Percentiles rank a stretch among this genome's conserved stretches.
phyloP scores from a whole-genome alignment of 2,113 vertebrate genomes.

The Catagonus wagneri region DNA sequence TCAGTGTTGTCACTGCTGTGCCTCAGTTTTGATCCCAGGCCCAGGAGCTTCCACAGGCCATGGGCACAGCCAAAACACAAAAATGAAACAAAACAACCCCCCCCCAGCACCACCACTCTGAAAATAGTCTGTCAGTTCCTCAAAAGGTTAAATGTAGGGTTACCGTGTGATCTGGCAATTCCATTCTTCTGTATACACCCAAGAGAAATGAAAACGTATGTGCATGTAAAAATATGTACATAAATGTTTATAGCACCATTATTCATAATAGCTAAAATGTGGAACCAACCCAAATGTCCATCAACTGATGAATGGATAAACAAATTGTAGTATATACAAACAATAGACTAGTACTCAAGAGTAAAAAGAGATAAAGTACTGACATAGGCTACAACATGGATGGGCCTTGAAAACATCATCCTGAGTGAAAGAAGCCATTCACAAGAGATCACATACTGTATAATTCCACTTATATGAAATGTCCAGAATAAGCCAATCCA shows the following conservation, averaged over 20 bases:
- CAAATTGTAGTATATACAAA: neutral
- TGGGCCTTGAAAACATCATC: neutral
- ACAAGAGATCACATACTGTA: neutral
- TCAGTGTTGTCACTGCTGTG: too few species aligned
- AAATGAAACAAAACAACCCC: too few species aligned
- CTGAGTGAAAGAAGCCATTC: neutral
- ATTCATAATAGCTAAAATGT: neutral
- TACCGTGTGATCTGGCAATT: neutral
- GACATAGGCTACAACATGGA: neutral
- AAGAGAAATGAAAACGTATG: neutral
- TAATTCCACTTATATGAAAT: neutral
- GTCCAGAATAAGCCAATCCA: neutral
- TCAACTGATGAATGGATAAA: neutral
- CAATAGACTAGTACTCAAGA: neutral
- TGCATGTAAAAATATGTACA: neutral
- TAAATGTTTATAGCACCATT: neutral
- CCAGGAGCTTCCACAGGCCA: too few species aligned
- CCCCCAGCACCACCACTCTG: neutral
- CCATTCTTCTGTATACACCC: neutral
- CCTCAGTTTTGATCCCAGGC: too few species aligned
- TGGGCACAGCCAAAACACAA: too few species aligned
- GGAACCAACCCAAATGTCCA: neutral
- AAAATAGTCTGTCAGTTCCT: neutral
- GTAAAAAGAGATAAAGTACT: neutral
- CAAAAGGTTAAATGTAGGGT: neutral